Base-by-base conservation (phyloP, 2,888 invertebrate genomes). In the Spodoptera picta region DNA sequence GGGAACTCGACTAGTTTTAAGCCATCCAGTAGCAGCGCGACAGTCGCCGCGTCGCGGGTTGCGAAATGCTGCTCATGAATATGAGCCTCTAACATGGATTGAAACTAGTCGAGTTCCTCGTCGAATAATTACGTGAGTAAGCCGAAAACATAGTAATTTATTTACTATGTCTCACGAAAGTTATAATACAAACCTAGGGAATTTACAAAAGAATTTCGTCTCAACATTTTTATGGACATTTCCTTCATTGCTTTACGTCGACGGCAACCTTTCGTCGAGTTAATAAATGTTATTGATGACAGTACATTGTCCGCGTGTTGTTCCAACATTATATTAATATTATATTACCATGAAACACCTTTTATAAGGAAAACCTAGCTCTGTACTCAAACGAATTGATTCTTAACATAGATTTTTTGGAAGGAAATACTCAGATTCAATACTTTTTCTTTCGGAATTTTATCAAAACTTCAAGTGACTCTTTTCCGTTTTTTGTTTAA, bases 371-470 rank as follows among this genome's bases (percentile, higher is more conserved):
- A 36, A 36, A 6, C 27, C 27, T 2, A 3, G 27, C 27, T 27
- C 3, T 27, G 27, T 27, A 27, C 27, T 27, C 27, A 5, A 27
- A 27, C 27, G 3, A 27, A 27, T 27, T 27, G 27, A 27, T 27
- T 27, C 27, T 0, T 27, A 27, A 27, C 27, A 27, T 27, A 27
- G 27, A 27, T 27, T 27, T 27, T 27, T 27, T 27, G 19, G 19
- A 19, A n/a, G 43, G 46, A 53, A 55, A 42, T 55, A 43, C 6
- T 11, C 43, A 42, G 31, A 43, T 41, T 53, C 1, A 52, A 49
- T 44, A 36, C 50, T 60, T 56, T 49, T 56, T 23, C 12, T 10
- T 65, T 65, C 31, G 27, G 14, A 52, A 65, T 9, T 44, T 41
- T 59, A 49, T 55, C 36, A 9, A 4, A n/a, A 36, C 24, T 14